These are phyloP conservation scores for Trissoscelio sp. DNA, from an alignment of 2,888 invertebrate species.

Conservation along the genomic window DNA sequence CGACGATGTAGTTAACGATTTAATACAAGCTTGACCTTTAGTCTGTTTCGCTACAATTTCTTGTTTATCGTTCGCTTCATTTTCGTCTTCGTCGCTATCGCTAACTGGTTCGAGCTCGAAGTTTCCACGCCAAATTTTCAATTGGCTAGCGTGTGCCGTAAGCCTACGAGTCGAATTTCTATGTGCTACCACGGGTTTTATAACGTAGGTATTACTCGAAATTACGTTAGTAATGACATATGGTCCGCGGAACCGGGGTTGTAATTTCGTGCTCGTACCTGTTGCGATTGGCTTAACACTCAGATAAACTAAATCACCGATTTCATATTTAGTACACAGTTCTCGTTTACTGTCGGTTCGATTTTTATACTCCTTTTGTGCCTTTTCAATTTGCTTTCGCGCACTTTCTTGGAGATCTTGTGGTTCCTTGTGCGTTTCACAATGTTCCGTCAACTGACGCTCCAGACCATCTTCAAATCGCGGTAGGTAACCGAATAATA, in stretches of 20 bases:
- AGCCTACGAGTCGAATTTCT: too few relatives aligned
- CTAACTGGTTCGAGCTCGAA: too few relatives aligned
- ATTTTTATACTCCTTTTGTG: conserved; percentile 38
- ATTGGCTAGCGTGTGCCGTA: too few relatives aligned
- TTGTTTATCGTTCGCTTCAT: too few relatives aligned
- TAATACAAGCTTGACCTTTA: too few relatives aligned
- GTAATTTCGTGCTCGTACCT: conserved; percentile 51
- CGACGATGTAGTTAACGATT: too few relatives aligned
- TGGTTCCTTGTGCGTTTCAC: not conserved
- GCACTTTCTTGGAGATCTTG: not conserved
- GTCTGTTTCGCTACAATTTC: too few relatives aligned
- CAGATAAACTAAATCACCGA: conserved; percentile 34
- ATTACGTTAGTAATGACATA: too few relatives aligned
- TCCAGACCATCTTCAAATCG: conserved; percentile 45
- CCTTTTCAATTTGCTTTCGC: not conserved
- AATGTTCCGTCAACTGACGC: conserved; percentile 3
- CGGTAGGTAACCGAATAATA: conserved; percentile 58
- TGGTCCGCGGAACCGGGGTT: not conserved
- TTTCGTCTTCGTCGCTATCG: too few relatives aligned
- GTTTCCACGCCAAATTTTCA: too few relatives aligned
- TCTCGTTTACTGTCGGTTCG: conserved; percentile 35
- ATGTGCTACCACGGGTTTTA: too few relatives aligned
- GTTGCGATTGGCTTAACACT: conserved; percentile 43
- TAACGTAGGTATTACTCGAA: too few relatives aligned
- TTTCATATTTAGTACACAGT: not conserved